Percentiles rank a stretch among this genome's conserved stretches.
Evolutionary conservation across 2,888 invertebrate genomes (phyloP).

Genomic region (Ctena decussata): DNA sequence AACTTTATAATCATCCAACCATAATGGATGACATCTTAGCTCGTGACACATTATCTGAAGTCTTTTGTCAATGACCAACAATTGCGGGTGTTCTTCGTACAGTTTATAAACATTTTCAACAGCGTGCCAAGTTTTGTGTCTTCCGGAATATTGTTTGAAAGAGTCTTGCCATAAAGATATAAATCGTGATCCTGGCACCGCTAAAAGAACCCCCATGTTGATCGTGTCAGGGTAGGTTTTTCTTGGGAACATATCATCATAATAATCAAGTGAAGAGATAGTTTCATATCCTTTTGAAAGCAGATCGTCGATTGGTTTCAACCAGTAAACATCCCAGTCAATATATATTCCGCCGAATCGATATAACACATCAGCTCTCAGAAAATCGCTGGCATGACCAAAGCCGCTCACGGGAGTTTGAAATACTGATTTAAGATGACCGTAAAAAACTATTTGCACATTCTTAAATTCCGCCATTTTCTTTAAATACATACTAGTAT

Average conservation of each 20-base stretch:
- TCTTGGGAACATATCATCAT: too few species aligned
- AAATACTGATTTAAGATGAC: too few species aligned
- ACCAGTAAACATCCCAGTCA: conserved; percentile 79
- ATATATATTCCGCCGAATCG: conserved; percentile 82
- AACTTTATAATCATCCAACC: conserved; percentile 70
- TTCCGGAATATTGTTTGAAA: conserved; percentile 49
- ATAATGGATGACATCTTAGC: conserved; percentile 78
- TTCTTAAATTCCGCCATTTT: too few species aligned
- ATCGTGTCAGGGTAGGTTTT: not conserved
- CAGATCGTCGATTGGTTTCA: not conserved
- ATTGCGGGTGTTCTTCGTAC: conserved; percentile 77
- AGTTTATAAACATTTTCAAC: conserved; percentile 66
- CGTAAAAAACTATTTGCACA: too few species aligned
- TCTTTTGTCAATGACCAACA: conserved; percentile 73
- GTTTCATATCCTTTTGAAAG: not conserved
- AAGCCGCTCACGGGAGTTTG: too few species aligned
- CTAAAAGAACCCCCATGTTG: not conserved
- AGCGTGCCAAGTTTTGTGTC: conserved; percentile 65
- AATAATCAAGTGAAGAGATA: not conserved
- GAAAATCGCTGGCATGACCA: conserved; percentile 76
- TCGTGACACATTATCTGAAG: conserved; percentile 82
- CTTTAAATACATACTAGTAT: too few species aligned
- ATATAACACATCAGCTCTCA: conserved; percentile 79
- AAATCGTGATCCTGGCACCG: not conserved
- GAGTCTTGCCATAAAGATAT: conserved; percentile 47